phyloP scores from a whole-genome alignment of 2,888 invertebrate species.

The Melangyna quadrimaculata region DNA sequence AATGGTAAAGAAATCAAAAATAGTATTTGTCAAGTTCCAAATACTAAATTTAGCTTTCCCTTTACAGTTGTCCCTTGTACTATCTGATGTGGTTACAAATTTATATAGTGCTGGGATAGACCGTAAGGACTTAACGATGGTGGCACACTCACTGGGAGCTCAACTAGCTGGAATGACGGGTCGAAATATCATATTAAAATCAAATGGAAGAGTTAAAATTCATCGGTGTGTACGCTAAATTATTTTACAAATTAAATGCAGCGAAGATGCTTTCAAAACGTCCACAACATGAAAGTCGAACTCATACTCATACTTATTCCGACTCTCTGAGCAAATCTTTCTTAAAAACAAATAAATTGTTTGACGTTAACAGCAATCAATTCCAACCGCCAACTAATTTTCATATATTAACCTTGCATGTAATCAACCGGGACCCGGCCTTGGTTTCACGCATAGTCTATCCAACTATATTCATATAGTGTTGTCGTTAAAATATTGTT shows the following conservation, averaged over 20 bases:
- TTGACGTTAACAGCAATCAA: too few species aligned
- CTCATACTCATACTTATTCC: too few species aligned
- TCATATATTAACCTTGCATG: too few species aligned
- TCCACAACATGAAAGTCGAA: too few species aligned
- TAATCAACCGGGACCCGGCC: too few species aligned
- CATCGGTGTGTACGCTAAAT: constrained; percentile 2
- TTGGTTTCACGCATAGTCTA: too few species aligned
- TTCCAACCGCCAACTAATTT: too few species aligned
- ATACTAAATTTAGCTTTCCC: neutral
- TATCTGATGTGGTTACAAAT: constrained; percentile 21
- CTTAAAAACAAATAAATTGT: too few species aligned
- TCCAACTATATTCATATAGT: too few species aligned
- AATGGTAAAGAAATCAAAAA: neutral
- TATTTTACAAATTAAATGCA: neutral
- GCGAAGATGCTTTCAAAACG: neutral
- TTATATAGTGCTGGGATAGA: constrained; percentile 33
- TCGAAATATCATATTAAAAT: constrained; percentile 25
- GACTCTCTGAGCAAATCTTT: too few species aligned
- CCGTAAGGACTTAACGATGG: constrained; percentile 22
- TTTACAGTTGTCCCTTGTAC: constrained; percentile 21
- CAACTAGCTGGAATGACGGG: constrained; percentile 52
- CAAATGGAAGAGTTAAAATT: constrained; percentile 21
- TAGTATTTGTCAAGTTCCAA: neutral
- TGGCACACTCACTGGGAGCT: constrained; percentile 54
- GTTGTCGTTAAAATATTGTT: too few species aligned